Evolutionary conservation across 2,113 vertebrate genomes (phyloP), one percentile per base, ranked within the genome.

Genomic region (Laterallus jamaicensis): DNA sequence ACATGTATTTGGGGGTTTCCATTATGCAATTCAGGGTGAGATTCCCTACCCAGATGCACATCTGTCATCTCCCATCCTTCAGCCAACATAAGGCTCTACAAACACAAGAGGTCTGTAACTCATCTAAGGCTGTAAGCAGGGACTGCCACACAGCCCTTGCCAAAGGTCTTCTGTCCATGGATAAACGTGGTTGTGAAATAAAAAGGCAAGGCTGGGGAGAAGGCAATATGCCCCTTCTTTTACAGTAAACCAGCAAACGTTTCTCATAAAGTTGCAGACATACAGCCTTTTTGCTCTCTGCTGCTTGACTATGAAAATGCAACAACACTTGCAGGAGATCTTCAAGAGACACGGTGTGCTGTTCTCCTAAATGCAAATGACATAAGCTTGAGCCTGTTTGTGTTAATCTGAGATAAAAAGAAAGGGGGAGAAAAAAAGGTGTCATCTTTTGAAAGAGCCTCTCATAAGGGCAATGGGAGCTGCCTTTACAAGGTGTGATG

Each of bases 401-500:
- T 84, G 54, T 82, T 92, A 85, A 88, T 83, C 69, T 62, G n/a
- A 81, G 77, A 90, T 86, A 31, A 87, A 96, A 92, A 67, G 40
- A 60, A 74, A 40, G 25, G 18, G 0, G 49, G 21, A 20, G 5
- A 10, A 29, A 28, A 78, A 29, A 62, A n/a, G 26, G 60, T 74
- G 92, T 31, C 35, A 92, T 64, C 92, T 93, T 94, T 88, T 86
- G 88, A 91, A 93, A 84, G 58, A 84, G 52, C n/a, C 40, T 81
- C 81, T 56, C 75, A 64, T 69, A 91, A 86, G 83, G 76, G 95
- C 80, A 71, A 44, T 40, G 37, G 74, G 42, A 75, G 40, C 71
- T 90, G 67, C 66, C 70, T 97, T 96, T 93, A 91, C 80, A 93
- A 92, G 76, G 92, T 92, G 87, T 70, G 88, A 82, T 71, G 44